phyloP scores from a whole-genome alignment of 2,888 invertebrate species.

The Poecilobothrus nobilitatus region DNA sequence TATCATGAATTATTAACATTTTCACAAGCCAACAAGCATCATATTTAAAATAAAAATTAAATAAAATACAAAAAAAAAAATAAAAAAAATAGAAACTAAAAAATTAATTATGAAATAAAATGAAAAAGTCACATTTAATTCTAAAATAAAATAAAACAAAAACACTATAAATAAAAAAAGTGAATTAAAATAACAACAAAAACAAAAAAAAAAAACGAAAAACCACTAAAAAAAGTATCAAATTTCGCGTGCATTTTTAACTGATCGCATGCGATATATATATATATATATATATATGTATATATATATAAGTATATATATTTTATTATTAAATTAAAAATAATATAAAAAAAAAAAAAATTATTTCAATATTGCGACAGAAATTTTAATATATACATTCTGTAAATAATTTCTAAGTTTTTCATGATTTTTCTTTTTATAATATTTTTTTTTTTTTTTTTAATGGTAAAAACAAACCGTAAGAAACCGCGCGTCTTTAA shows the following conservation, averaged over 20 bases:
- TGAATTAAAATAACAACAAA: too few relatives aligned
- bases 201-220: background rate
- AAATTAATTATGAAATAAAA: background rate
- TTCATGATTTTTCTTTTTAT: too few relatives aligned
- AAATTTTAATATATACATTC: background rate
- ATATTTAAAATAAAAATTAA: background rate
- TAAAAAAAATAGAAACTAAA: too few relatives aligned
- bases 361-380: background rate
- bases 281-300: too few relatives aligned
- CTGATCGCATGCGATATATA: background rate
- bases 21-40: background rate
- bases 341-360: too few relatives aligned
- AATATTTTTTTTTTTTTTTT: too few relatives aligned
- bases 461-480: background rate
- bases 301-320: background rate
- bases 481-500: background rate
- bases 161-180: background rate
- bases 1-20: background rate
- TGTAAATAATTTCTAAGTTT: too few relatives aligned
- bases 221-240: background rate
- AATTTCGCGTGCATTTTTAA: slow-evolving; percentile 6
- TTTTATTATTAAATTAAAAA: background rate
- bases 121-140: background rate
- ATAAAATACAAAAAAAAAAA: background rate
- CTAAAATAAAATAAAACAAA: background rate